These are phyloP conservation scores for Lagodon rhomboides DNA, from an alignment of 2,797 vertebrate genomes.

Conservation along the genomic window DNA sequence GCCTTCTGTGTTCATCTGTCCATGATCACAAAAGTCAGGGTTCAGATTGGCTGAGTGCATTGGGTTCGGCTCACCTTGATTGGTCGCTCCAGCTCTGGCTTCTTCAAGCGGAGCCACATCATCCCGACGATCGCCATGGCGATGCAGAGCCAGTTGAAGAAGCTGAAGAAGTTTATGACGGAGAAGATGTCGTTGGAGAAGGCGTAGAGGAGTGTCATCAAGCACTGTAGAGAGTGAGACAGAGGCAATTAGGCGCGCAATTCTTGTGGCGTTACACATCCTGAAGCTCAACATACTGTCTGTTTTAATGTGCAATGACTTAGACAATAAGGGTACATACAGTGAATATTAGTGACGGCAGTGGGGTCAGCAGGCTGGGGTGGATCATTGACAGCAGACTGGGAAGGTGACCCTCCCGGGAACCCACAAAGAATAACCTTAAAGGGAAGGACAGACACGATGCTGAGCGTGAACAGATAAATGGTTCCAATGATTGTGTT, in stretches of 20 bases:
- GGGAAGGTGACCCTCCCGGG: constrained; percentile 96
- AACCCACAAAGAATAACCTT: constrained; percentile 96
- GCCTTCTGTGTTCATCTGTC: no score
- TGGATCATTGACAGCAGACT: constrained; percentile 98
- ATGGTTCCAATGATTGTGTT: not conserved
- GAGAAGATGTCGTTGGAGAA: constrained; percentile 97
- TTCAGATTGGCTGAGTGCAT: not conserved
- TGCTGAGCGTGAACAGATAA: not conserved
- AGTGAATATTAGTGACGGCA: constrained; percentile 96
- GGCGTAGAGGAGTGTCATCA: constrained; percentile 97
- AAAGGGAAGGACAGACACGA: constrained; percentile 22
- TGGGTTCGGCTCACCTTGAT: constrained; percentile 90
- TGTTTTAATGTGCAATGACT: not conserved
- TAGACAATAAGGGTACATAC: constrained; percentile 78
- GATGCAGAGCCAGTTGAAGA: constrained; percentile 99
- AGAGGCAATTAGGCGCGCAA: not conserved
- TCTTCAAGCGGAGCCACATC: constrained; percentile 97
- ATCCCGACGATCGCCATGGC: constrained; percentile 96
- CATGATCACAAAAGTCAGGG: no score
- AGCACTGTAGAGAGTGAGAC: constrained; percentile 83
- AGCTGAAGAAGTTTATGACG: constrained; percentile 99
- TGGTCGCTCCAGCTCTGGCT: constrained; percentile 93
- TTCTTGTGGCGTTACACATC: no score
- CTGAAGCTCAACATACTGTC: no score
- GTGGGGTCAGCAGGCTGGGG: constrained; percentile 91